A percentile compares a stretch with the other conserved stretches of the same genome.
phyloP scores from a whole-genome alignment of 2,888 invertebrate genomes.

The Hoplodrina ambigua region DNA sequence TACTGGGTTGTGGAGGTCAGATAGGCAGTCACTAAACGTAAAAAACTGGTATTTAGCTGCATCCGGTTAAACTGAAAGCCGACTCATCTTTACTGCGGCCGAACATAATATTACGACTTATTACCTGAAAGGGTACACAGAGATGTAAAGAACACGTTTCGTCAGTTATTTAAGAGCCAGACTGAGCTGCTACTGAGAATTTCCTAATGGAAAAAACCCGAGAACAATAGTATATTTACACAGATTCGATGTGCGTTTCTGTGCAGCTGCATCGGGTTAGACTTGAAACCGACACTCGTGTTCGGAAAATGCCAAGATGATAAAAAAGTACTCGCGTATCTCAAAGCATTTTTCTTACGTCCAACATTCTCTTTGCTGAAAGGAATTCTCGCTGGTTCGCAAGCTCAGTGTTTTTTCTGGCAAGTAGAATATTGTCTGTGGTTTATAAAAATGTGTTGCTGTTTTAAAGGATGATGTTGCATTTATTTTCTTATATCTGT shows the following conservation, averaged over 20 bases:
- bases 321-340: slow-evolving; percentile 30
- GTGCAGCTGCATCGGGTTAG: slow-evolving; percentile 16
- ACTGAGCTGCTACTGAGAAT: background rate
- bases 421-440: background rate
- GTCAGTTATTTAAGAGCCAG: background rate
- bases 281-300: background rate
- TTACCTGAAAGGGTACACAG: no score
- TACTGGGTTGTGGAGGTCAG: no score
- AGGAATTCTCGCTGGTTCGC: slow-evolving; percentile 42
- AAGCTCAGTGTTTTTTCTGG: slow-evolving; percentile 12
- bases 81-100: no score
- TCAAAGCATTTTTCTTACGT: slow-evolving; percentile 50
- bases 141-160: background rate
- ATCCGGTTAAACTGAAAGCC: no score
- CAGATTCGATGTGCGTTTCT: background rate
- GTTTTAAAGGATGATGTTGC: background rate
- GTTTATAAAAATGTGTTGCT: slow-evolving; percentile 1
- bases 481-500: no score
- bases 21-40: no score
- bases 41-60: no score
- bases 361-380: slow-evolving; percentile 32
- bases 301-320: slow-evolving; percentile 18
- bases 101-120: background rate
- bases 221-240: background rate
- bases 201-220: background rate